These are phyloP conservation scores for Eupristina koningsbergeri DNA, from an alignment of 1,140 invertebrate genomes.

Conservation along the genomic window DNA sequence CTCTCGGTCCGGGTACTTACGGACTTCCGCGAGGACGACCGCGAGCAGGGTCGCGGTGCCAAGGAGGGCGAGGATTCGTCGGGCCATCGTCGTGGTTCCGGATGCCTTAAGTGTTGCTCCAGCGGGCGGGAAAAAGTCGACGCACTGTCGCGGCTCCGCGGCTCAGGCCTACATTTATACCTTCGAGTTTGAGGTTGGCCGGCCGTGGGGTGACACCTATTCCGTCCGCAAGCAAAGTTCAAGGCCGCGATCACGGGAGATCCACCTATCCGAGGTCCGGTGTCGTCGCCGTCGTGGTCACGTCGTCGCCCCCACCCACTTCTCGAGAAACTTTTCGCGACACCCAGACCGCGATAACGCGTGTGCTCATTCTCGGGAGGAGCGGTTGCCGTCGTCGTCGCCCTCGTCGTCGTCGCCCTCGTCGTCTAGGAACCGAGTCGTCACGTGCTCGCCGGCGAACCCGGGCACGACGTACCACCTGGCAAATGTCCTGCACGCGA, in stretches of 20 bases:
- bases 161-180: slow-evolving; percentile 63
- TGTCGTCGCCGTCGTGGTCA: too few relatives aligned
- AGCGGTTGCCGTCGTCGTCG: too few relatives aligned
- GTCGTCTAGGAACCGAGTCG: background rate
- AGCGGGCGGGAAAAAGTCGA: slow-evolving; percentile 47
- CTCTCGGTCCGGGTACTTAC: slow-evolving; percentile 56
- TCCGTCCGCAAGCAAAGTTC: slow-evolving; percentile 62
- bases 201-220: slow-evolving; percentile 58
- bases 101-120: too few relatives aligned
- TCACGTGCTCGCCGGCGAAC: background rate
- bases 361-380: background rate
- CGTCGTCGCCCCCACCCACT: too few relatives aligned
- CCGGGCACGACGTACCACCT: too few relatives aligned
- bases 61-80: background rate
- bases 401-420: too few relatives aligned
- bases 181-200: slow-evolving; percentile 53
- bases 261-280: background rate
- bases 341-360: background rate
- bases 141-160: background rate
- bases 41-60: slow-evolving; percentile 41
- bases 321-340: background rate
- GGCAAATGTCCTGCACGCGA: too few relatives aligned
- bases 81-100: slow-evolving; percentile 45
- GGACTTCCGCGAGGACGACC: slow-evolving; percentile 55
- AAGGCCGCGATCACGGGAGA: slow-evolving; percentile 53